These are phyloP conservation scores for Lepidocolaptes lacrymiger DNA, from an alignment of 2,797 vertebrate genomes.

Conservation along the genomic window DNA sequence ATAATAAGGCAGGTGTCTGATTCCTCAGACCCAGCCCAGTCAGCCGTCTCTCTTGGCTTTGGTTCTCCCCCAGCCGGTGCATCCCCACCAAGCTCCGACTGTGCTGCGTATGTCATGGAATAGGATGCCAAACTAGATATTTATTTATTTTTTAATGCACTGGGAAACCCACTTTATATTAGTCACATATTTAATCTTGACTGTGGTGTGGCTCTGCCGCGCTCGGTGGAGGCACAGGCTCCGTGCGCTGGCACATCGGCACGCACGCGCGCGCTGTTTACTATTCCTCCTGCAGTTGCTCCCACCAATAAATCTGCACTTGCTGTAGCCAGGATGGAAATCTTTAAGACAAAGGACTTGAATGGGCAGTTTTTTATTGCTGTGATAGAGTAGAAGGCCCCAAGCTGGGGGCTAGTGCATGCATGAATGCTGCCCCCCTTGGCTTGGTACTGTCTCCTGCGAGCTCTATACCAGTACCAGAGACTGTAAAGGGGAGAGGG, in stretches of 20 bases:
- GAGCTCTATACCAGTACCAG: background rate
- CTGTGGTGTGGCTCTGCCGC: background rate
- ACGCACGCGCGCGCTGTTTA: slow-evolving; percentile 13
- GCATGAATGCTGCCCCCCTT: slow-evolving; percentile 32
- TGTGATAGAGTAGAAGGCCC: slow-evolving; percentile 47
- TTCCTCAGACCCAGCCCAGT: background rate
- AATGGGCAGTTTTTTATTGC: slow-evolving; percentile 58
- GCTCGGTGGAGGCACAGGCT: background rate
- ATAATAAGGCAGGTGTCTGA: background rate
- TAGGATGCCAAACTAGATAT: background rate
- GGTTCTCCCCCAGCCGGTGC: background rate
- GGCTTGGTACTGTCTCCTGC: background rate
- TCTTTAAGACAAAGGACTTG: slow-evolving; percentile 62
- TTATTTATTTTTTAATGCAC: background rate
- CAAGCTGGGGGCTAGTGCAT: slow-evolving; percentile 9
- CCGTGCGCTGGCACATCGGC: background rate
- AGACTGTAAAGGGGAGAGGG: background rate
- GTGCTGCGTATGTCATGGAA: background rate
- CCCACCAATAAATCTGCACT: slow-evolving; percentile 55
- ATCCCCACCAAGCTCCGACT: background rate
- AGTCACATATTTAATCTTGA: background rate
- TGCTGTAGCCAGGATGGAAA: slow-evolving; percentile 59
- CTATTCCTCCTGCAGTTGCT: slow-evolving; percentile 46
- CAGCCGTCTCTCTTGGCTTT: background rate
- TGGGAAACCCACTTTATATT: background rate